These are phyloP conservation scores for Philaethria dido DNA, from an alignment of 2,888 invertebrate genomes.

Conservation along the genomic window DNA sequence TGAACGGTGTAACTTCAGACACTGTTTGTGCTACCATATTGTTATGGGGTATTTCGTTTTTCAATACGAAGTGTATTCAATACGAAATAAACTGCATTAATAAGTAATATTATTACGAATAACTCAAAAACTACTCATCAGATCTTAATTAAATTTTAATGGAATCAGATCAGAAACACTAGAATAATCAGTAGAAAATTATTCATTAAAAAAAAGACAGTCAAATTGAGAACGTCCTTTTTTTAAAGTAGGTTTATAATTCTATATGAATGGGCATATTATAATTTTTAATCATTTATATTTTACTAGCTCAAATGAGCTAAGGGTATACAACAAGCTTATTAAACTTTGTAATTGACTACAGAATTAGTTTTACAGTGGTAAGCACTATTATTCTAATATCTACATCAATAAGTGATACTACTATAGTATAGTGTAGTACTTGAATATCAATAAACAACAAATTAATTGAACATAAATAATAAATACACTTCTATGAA, in stretches of 20 bases:
- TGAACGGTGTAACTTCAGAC: slow-evolving; percentile 41
- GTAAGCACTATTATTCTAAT: slow-evolving; percentile 32
- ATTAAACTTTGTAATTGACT: slow-evolving; percentile 53
- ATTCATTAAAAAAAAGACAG: too few relatives aligned
- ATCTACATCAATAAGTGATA: slow-evolving; percentile 1
- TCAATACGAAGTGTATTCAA: too few relatives aligned
- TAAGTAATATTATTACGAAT: too few relatives aligned
- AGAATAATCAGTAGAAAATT: too few relatives aligned
- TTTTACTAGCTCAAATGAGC: slow-evolving; percentile 11
- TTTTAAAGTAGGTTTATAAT: not conserved
- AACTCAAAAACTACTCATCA: too few relatives aligned
- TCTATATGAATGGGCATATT: not conserved
- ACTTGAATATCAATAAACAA: slow-evolving; percentile 5
- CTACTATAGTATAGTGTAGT: slow-evolving; percentile 2
- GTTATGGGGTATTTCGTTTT: not conserved
- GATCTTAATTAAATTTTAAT: too few relatives aligned
- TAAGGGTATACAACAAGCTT: slow-evolving; percentile 41
- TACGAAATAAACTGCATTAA: too few relatives aligned
- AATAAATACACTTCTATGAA: not conserved
- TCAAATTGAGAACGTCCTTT: too few relatives aligned
- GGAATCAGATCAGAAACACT: too few relatives aligned
- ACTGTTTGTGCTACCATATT: not conserved
- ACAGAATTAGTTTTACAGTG: slow-evolving; percentile 39
- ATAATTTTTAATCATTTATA: not conserved
- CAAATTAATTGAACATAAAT: not conserved